Percentiles rank a stretch among this genome's conserved stretches.
These are phyloP conservation scores for Dermochelys coriacea DNA, from an alignment of 2,797 vertebrate species.

Conservation along the genomic window DNA sequence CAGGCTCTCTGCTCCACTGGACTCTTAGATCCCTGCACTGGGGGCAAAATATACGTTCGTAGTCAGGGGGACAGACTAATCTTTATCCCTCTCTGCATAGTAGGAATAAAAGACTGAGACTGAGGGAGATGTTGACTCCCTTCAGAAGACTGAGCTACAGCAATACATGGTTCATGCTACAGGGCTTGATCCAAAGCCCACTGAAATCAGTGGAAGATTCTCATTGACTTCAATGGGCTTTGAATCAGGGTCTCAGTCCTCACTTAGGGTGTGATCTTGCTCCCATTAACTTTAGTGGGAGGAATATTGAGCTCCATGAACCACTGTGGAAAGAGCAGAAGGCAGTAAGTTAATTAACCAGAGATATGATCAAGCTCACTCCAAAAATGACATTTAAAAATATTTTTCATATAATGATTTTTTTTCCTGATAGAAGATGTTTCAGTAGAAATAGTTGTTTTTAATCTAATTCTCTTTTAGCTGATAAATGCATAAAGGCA, in stretches of 20 bases:
- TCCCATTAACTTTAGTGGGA: background rate
- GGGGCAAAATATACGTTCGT: background rate
- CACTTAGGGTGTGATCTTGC: background rate
- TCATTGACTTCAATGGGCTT: fast-evolving
- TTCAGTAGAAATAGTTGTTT: background rate
- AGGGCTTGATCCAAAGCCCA: background rate
- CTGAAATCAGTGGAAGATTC: fast-evolving
- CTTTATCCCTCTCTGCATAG: background rate
- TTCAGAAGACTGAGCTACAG: background rate
- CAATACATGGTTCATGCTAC: background rate
- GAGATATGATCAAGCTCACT: background rate
- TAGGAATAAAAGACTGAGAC: background rate
- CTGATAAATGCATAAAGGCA: background rate
- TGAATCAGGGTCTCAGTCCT: background rate
- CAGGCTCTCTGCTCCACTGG: background rate
- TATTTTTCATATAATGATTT: background rate
- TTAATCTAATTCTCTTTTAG: background rate
- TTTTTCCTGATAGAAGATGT: background rate
- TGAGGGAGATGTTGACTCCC: background rate
- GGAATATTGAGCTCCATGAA: background rate
- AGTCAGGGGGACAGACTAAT: background rate
- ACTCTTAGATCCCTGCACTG: background rate
- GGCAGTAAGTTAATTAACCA: background rate
- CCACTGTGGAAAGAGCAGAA: background rate
- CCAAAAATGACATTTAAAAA: background rate